A percentile compares a stretch with the other conserved stretches of the same genome.
These are phyloP conservation scores for Stegodyphus dumicola DNA, from an alignment of 1,140 invertebrate genomes.

Conservation along the genomic window DNA sequence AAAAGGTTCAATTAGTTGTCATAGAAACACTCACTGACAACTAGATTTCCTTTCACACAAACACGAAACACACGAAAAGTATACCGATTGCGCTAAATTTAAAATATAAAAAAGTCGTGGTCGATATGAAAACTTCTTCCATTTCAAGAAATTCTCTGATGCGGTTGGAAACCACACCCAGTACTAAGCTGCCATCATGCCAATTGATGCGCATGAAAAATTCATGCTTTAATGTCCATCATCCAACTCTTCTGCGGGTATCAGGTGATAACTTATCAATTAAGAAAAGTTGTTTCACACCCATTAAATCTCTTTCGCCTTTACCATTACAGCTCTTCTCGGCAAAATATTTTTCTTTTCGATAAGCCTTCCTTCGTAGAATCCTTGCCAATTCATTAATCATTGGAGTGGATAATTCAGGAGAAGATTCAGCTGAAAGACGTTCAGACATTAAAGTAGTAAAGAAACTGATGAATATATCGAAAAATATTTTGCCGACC, in stretches of 20 bases:
- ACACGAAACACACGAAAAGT: no score
- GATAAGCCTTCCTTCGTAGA: background rate
- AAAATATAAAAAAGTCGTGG: no score
- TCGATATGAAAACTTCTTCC: no score
- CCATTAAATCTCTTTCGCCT: slow-evolving; percentile 28
- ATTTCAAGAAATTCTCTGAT: no score
- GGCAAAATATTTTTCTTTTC: no score
- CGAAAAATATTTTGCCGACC: background rate
- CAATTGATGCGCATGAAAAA: slow-evolving; percentile 17
- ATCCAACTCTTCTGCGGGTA: background rate
- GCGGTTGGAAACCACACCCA: slow-evolving; percentile 8
- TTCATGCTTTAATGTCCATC: background rate
- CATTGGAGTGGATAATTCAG: background rate
- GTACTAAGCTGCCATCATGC: background rate
- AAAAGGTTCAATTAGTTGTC: no score
- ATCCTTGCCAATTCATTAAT: slow-evolving; percentile 1
- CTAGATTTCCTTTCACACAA: no score
- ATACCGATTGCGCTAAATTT: no score
- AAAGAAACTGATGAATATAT: background rate
- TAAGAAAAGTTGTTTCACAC: slow-evolving; percentile 39
- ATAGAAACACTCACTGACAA: no score
- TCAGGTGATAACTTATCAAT: slow-evolving; percentile 28
- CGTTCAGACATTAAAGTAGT: background rate
- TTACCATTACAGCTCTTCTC: slow-evolving; percentile 6
- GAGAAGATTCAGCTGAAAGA: background rate